Base-by-base conservation (phyloP, 1,140 invertebrate genomes). In the Melanaphis sacchari region DNA sequence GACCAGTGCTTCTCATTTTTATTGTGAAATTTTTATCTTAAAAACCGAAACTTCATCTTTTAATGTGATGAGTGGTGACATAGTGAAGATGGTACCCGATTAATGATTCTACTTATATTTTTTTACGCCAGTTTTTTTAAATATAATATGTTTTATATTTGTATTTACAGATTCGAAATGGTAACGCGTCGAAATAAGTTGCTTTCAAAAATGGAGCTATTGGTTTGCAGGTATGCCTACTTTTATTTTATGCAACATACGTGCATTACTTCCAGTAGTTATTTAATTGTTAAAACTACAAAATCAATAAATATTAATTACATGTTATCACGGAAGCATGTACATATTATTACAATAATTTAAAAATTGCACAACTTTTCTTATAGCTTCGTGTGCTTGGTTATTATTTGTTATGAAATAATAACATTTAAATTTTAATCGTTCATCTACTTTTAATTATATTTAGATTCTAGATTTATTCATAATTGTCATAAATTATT, bases 1-100 rank as follows among this genome's bases (percentile, higher is more conserved):
- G 36, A 93, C 91, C 91, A 93, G 91, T 93, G 91, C 91, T 93
- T 93, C 91, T 93, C 91, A 93, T 7, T 93, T 93, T 93, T 93
- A 38, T 93, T 40, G 40, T 93, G 81, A 54, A 54, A 22, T 82
- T n/a, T 92, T 92, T 92, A 9, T 36, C 41, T n/a, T 21, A 49
- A 38, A 88, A 88, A 88, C 41, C 31, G 2, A 88, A 89, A 26
- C 36, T 21, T 22, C 38, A 89, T 52, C 15, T 84, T 40, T 24
- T 4, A 26, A 43, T n/a, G 26, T 24, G 3, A n/a, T 36, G n/a
- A 1, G 26, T 24, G 3, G 46, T 36, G n/a, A 1, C 22, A 31
- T 22, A 22, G n/a, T 6, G 2, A 38, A 18, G n/a, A 18, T 9
- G 31, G 24, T 88, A 46, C 6, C 21, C 2, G 9, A 8, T 15